Conservation (phyloP, 2,797 vertebrate species). For the Echeneis naucrates region DNA sequence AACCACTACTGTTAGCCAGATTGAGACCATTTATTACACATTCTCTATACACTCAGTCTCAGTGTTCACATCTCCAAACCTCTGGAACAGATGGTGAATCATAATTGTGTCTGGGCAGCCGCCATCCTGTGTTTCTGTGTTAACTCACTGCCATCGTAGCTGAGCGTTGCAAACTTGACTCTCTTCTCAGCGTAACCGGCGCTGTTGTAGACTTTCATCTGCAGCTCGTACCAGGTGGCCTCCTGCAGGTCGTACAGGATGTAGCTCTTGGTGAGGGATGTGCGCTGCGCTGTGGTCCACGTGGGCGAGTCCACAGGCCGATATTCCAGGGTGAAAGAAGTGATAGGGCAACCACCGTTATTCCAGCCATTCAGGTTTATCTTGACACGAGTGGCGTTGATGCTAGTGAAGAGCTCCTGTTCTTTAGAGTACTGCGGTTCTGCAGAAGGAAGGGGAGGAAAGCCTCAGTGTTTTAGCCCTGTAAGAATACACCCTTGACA, state of each 20-base stretch:
- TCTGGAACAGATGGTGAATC: conserved; percentile 12
- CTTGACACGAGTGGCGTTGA: conserved; percentile 92
- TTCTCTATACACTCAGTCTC: conserved; percentile 18
- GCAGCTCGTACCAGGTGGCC: conserved; percentile 96
- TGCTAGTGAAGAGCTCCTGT: conserved; percentile 95
- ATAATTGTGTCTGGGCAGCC: background rate
- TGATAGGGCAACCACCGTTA: conserved; percentile 95
- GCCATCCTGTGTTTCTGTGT: background rate
- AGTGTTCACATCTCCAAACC: conserved; percentile 1
- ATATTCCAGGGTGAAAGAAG: conserved; percentile 95
- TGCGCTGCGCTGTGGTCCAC: conserved; percentile 94
- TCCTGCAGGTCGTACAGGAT: conserved; percentile 95
- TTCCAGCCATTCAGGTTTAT: conserved; percentile 97
- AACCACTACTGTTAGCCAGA: conserved; percentile 16
- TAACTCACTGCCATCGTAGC: conserved; percentile 95
- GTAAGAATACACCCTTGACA: background rate
- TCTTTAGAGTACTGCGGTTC: conserved; percentile 98
- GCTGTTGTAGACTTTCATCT: conserved; percentile 97
- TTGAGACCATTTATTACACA: conserved; percentile 5
- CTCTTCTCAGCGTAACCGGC: conserved; percentile 96
- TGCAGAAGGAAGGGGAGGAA: conserved; percentile 54
- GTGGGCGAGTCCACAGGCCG: conserved; percentile 89
- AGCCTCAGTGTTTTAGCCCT: background rate
- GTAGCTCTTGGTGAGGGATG: conserved; percentile 96
- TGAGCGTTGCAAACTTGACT: conserved; percentile 94